Percentiles rank a stretch among this genome's conserved stretches.
These are phyloP conservation scores for Lasiommata megera DNA, from an alignment of 2,888 invertebrate species.

Conservation along the genomic window DNA sequence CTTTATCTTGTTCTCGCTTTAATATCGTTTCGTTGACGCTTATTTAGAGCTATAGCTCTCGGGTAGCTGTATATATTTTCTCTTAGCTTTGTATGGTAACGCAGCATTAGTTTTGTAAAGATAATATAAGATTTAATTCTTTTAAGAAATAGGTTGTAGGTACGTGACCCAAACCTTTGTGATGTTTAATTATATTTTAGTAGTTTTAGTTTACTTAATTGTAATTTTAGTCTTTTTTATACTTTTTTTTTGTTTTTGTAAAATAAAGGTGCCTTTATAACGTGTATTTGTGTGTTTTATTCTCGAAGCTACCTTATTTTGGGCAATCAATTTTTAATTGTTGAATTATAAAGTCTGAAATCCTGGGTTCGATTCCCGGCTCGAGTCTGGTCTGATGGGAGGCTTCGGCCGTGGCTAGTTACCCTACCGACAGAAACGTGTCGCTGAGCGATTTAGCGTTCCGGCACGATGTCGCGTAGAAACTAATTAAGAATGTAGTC, in stretches of 20 bases:
- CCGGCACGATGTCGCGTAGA: no score
- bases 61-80: constrained; percentile 35
- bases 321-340: no score
- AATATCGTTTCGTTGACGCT: no score
- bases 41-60: constrained; percentile 28
- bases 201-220: constrained; percentile 12
- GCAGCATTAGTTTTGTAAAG: constrained; percentile 20
- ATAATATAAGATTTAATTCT: background rate
- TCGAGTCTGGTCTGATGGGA: no score
- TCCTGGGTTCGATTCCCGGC: no score
- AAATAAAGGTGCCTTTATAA: constrained; percentile 27
- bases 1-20: no score
- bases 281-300: constrained; percentile 1
- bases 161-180: constrained; percentile 14
- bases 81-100: constrained; percentile 22
- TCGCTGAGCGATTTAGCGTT: no score
- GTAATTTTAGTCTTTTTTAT: background rate
- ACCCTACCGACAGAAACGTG: no score
- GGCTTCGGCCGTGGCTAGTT: no score
- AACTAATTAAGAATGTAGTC: no score
- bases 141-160: constrained; percentile 14
- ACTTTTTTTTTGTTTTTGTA: background rate
- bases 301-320: background rate
- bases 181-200: constrained; percentile 12
- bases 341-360: no score